phyloP scores from a whole-genome alignment of 1,140 invertebrate genomes.

The Drosophila nigromelanica region DNA sequence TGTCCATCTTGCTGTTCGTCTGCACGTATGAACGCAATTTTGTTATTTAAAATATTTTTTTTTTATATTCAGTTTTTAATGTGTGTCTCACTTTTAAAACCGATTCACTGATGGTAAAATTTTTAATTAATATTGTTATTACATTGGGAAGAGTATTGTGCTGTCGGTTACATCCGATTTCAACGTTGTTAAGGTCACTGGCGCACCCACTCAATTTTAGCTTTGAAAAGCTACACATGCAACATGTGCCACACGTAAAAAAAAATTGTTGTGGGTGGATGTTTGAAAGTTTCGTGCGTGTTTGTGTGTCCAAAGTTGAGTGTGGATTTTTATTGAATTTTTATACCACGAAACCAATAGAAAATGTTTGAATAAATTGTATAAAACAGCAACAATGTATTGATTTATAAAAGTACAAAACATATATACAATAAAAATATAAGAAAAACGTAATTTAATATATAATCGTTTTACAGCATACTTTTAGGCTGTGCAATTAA shows the following conservation, averaged over 20 bases:
- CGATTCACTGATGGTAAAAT: too few relatives aligned
- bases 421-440: neutral
- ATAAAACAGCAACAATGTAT: neutral
- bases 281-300: constrained; percentile 5
- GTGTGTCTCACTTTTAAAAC: too few relatives aligned
- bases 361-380: neutral
- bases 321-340: neutral
- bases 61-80: too few relatives aligned
- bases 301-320: neutral
- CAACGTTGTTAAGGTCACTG: neutral
- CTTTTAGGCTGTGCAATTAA: constrained; percentile 46
- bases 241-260: constrained; percentile 5
- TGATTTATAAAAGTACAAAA: too few relatives aligned
- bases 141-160: too few relatives aligned
- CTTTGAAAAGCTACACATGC: constrained; percentile 23
- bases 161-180: too few relatives aligned
- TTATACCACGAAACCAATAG: neutral
- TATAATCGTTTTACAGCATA: constrained; percentile 38
- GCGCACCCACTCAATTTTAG: constrained; percentile 23
- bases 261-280: constrained; percentile 1
- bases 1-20: too few relatives aligned
- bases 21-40: too few relatives aligned
- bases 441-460: too few relatives aligned
- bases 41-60: too few relatives aligned
- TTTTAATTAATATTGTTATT: too few relatives aligned